phyloP scores from a whole-genome alignment of 1,140 invertebrate genomes.

The Himalopsyche phryganea region DNA sequence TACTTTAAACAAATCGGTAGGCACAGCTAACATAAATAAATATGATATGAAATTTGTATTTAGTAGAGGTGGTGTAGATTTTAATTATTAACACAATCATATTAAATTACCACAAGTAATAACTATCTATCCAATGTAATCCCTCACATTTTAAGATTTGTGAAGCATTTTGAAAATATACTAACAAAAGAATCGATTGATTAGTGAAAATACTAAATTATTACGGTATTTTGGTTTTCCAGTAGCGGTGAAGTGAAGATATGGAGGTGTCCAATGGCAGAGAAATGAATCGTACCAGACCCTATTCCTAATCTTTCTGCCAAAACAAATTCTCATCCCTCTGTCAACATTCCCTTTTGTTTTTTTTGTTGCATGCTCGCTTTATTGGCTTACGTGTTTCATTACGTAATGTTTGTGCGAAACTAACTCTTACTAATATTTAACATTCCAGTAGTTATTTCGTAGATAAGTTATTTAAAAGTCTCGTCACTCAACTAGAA shows the following conservation, averaged over 20 bases:
- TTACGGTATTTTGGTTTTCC: constrained; percentile 33
- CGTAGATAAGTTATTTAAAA: not conserved
- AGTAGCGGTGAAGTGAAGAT: constrained; percentile 39
- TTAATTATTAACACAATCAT: no score
- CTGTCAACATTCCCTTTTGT: constrained; percentile 12
- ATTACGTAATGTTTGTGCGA: not conserved
- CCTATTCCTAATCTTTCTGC: constrained; percentile 33
- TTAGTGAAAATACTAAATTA: constrained; percentile 6
- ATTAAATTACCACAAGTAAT: no score
- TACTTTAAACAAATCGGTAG: no score
- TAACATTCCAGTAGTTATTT: not conserved
- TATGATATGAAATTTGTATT: no score
- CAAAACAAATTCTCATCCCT: constrained; percentile 18
- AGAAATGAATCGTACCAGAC: constrained; percentile 34
- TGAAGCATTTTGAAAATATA: not conserved
- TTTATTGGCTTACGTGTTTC: constrained; percentile 16
- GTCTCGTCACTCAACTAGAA: not conserved
- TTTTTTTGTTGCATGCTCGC: constrained; percentile 27
- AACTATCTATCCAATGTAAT: no score
- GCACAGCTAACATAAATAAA: no score
- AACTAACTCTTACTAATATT: not conserved
- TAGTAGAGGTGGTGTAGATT: no score
- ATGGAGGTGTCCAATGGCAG: constrained; percentile 36
- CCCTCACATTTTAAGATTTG: not conserved
- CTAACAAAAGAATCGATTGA: not conserved